phyloP scores from a whole-genome alignment of 1,140 invertebrate genomes.

The Colletes latitarsis region DNA sequence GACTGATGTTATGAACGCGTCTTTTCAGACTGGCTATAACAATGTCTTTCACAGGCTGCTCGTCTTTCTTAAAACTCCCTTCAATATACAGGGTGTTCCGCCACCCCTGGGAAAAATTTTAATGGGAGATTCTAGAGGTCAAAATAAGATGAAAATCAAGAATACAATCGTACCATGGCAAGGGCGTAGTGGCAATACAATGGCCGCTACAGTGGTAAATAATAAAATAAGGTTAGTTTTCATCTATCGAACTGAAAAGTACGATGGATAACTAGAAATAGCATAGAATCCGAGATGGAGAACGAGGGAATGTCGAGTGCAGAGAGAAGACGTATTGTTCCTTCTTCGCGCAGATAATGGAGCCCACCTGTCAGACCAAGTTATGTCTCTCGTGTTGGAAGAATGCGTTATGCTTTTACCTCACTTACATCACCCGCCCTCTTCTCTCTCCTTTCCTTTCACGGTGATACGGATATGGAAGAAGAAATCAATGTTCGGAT shows the following conservation, averaged over 20 bases:
- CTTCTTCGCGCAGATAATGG: slow-evolving; percentile 69
- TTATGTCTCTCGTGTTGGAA: slow-evolving; percentile 64
- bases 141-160: no score
- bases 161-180: no score
- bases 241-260: slow-evolving; percentile 64
- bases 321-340: slow-evolving; percentile 72
- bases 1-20: no score
- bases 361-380: slow-evolving; percentile 68
- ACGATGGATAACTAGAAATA: slow-evolving; percentile 68
- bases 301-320: slow-evolving; percentile 36
- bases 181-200: no score
- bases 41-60: no score
- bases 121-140: no score
- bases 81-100: no score
- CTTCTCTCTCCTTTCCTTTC: not conserved
- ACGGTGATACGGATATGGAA: not conserved
- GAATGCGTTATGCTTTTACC: slow-evolving; percentile 57
- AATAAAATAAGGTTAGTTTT: slow-evolving; percentile 65
- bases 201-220: no score
- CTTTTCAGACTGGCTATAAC: no score
- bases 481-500: slow-evolving; percentile 28
- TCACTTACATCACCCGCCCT: not conserved
- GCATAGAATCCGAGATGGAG: slow-evolving; percentile 39
- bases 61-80: no score
- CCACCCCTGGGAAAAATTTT: no score